Conservation (phyloP, 2,797 vertebrate species). For the Valencia hispanica region DNA sequence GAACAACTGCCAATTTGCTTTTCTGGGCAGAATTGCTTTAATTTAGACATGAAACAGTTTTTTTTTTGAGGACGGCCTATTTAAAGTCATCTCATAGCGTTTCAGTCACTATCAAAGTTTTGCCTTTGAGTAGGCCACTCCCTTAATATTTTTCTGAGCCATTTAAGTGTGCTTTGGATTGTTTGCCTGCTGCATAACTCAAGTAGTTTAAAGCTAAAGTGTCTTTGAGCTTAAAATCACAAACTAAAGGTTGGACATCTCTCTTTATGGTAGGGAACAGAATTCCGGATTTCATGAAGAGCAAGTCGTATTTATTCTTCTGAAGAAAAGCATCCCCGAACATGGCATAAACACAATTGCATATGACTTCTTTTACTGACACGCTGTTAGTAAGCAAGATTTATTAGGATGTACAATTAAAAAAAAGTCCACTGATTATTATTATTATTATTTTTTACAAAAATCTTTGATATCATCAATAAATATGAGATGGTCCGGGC, state of each 20-base stretch:
- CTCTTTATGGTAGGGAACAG: background rate
- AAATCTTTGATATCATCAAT: background rate
- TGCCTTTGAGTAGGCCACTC: too few relatives aligned
- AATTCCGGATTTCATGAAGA: background rate
- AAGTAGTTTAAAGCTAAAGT: too few relatives aligned
- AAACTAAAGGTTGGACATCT: background rate
- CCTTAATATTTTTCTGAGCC: background rate
- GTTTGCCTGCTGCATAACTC: background rate
- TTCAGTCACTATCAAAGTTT: background rate
- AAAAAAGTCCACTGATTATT: background rate
- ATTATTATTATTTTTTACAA: background rate
- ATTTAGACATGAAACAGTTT: background rate
- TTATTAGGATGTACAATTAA: background rate
- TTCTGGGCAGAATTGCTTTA: background rate
- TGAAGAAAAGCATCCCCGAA: background rate
- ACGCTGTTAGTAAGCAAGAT: background rate
- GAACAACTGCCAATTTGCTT: background rate
- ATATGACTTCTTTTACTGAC: background rate
- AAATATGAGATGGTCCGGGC: background rate
- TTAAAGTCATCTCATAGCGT: background rate
- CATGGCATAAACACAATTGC: background rate
- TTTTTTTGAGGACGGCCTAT: background rate
- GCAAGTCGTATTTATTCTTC: background rate
- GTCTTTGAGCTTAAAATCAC: background rate
- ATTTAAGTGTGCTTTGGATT: background rate